Conservation (phyloP, 2,113 vertebrate species). For the Rhinichthys klamathensis region DNA sequence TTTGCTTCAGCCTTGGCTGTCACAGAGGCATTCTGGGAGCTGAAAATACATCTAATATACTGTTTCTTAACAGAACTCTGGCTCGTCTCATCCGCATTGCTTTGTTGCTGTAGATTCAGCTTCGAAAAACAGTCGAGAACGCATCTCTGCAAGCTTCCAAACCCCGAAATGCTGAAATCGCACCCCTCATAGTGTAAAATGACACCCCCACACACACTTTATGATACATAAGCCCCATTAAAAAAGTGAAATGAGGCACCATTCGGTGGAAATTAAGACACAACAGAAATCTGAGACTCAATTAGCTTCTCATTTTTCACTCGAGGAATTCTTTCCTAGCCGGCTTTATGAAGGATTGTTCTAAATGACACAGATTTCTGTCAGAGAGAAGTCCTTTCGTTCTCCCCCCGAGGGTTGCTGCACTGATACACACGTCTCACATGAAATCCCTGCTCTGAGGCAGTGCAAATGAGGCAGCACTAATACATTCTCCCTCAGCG, state of each 20-base stretch:
- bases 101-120: background rate
- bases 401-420: conserved; percentile 49
- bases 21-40: background rate
- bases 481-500: conserved; percentile 66
- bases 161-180: background rate
- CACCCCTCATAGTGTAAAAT: background rate
- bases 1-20: background rate
- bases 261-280: conserved; percentile 46
- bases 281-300: conserved; percentile 49
- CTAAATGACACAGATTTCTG: conserved; percentile 56
- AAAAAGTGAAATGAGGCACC: conserved; percentile 58
- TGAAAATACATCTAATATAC: background rate
- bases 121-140: background rate
- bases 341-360: conserved; percentile 51
- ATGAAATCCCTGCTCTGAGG: conserved; percentile 57
- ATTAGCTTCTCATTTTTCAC: conserved; percentile 58
- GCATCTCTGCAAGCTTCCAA: background rate
- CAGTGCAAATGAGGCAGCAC: conserved; percentile 69
- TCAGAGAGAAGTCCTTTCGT: conserved; percentile 49
- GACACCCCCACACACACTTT: background rate
- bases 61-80: background rate
- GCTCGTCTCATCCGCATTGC: background rate
- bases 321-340: conserved; percentile 46
- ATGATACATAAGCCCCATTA: conserved; percentile 31
- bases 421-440: conserved; percentile 54